Percentiles rank a stretch among this genome's conserved stretches.
These are phyloP conservation scores for Drosophila sturtevanti DNA, from an alignment of 1,140 invertebrate species.

Conservation along the genomic window DNA sequence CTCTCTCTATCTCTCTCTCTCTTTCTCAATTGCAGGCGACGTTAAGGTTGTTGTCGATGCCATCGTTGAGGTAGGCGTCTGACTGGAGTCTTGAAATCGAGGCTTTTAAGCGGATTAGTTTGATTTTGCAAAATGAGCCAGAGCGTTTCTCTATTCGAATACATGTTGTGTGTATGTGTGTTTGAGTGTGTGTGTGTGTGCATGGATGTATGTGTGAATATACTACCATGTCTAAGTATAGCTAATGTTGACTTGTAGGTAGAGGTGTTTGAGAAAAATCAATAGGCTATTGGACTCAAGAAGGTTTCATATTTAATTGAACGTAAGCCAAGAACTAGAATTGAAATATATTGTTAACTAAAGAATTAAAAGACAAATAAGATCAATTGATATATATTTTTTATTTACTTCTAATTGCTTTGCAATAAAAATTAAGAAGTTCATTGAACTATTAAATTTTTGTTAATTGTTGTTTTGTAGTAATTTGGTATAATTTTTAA, in stretches of 20 bases:
- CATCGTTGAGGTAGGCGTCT: slow-evolving; percentile 15
- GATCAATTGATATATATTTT: slow-evolving; percentile 13
- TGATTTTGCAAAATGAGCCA: slow-evolving; percentile 60
- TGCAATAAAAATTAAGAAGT: background rate
- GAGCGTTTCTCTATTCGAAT: slow-evolving; percentile 10
- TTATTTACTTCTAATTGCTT: background rate
- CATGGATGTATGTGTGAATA: too few species aligned
- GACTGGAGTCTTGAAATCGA: slow-evolving; percentile 52
- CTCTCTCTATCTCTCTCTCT: too few species aligned
- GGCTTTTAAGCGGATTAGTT: slow-evolving; percentile 76
- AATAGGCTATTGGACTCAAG: slow-evolving; percentile 67
- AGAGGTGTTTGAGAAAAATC: slow-evolving; percentile 45
- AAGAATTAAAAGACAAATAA: background rate
- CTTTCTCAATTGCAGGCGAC: slow-evolving; percentile 47
- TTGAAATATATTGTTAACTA: slow-evolving; percentile 9
- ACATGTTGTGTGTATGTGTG: too few species aligned
- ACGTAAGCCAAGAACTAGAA: slow-evolving; percentile 36
- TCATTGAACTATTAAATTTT: background rate
- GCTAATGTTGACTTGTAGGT: background rate
- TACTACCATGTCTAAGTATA: slow-evolving; percentile 29
- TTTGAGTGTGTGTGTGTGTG: too few species aligned
- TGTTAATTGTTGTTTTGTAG: too few species aligned
- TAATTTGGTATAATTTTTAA: too few species aligned
- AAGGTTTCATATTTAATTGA: slow-evolving; percentile 50
- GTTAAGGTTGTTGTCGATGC: slow-evolving; percentile 18